phyloP scores from a whole-genome alignment of 1,140 invertebrate species.

The Pygmarrhopalites habei region DNA sequence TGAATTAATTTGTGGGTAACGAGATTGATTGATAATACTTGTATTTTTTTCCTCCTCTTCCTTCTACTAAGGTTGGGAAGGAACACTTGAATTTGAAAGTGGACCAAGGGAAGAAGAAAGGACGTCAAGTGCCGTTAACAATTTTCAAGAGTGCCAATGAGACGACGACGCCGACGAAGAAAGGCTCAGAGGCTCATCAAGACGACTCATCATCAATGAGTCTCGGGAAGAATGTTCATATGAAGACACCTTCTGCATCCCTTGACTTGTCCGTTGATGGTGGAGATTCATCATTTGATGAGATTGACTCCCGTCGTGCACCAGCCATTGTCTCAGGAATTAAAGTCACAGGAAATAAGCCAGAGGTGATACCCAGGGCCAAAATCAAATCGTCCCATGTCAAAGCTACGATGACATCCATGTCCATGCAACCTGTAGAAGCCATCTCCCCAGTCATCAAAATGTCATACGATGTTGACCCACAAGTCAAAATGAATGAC shows the following conservation, averaged over 20 bases:
- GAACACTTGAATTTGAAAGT: conserved; percentile 33
- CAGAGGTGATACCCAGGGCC: conserved; percentile 27
- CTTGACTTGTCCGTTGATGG: background rate
- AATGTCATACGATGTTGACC: conserved; percentile 28
- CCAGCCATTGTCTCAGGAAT: conserved; percentile 13
- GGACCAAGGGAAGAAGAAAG: conserved; percentile 23
- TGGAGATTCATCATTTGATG: conserved; percentile 8
- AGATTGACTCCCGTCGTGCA: conserved; percentile 19
- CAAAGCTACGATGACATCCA: conserved; percentile 9
- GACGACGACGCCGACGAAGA: conserved; percentile 15
- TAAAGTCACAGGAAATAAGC: conserved; percentile 24
- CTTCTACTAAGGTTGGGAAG: conserved; percentile 36
- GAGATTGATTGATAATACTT: background rate
- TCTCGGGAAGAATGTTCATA: no score
- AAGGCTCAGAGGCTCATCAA: background rate
- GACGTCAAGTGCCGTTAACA: conserved; percentile 17
- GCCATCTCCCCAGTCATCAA: conserved; percentile 36
- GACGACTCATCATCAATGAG: no score
- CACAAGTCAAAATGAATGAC: no score
- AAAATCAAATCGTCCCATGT: conserved; percentile 25
- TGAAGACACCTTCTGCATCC: background rate
- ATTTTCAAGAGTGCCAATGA: conserved; percentile 25
- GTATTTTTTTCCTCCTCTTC: no score
- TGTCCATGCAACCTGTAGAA: conserved; percentile 18
- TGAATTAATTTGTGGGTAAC: no score